phyloP scores from a whole-genome alignment of 1,140 invertebrate genomes.

The Cepaea nemoralis region DNA sequence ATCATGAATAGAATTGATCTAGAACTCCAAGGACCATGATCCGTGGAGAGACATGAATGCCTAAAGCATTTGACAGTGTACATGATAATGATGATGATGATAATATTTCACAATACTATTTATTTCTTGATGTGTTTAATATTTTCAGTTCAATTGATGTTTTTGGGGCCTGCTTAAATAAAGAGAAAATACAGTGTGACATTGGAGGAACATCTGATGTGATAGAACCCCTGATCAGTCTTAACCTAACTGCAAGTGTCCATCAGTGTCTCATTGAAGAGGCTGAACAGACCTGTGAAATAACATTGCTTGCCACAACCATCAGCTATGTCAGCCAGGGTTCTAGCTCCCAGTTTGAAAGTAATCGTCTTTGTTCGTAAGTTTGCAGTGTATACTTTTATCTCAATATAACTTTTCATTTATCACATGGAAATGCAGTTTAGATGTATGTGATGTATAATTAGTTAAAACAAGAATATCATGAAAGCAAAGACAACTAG shows the following conservation, averaged over 20 bases:
- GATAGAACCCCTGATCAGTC: background rate
- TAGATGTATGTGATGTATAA: too few species aligned
- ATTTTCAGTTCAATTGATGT: constrained; percentile 19
- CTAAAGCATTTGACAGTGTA: too few species aligned
- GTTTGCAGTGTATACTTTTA: background rate
- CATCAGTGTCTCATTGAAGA: constrained; percentile 16
- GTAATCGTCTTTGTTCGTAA: background rate
- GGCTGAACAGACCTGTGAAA: constrained; percentile 22
- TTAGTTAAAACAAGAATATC: too few species aligned
- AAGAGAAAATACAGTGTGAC: background rate
- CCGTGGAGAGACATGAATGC: too few species aligned
- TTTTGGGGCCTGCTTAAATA: constrained; percentile 15
- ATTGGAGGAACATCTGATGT: background rate
- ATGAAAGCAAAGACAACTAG: too few species aligned
- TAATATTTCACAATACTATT: too few species aligned
- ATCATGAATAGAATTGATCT: too few species aligned
- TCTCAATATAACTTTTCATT: background rate
- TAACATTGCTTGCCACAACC: background rate
- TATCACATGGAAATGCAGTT: too few species aligned
- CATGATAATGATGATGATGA: too few species aligned
- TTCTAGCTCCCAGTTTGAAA: background rate
- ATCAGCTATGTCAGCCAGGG: background rate
- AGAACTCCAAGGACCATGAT: too few species aligned
- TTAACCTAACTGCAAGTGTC: background rate
- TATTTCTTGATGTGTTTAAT: too few species aligned